Evolutionary conservation across 1,140 invertebrate genomes (phyloP), one percentile per base, ranked within the genome.

Genomic region (Stenopsyche tienmushanensis): DNA sequence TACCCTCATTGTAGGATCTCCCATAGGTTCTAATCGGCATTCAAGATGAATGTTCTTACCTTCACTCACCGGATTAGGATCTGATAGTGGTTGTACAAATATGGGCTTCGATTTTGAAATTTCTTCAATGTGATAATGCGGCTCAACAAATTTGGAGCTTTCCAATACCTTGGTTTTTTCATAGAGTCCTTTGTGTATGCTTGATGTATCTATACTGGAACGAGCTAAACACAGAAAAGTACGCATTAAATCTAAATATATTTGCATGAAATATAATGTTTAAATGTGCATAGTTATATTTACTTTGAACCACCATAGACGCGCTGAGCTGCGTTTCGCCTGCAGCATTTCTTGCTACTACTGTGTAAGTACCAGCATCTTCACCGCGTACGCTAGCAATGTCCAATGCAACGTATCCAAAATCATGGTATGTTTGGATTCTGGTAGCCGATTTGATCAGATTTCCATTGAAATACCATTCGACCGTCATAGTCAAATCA

Each of bases 321-420:
- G 91, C 86, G 66, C 87, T 88, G 1, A 91, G 75, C 73, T 90
- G 87, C 55, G 90, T 92, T 83, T 94, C 90, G 69, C 94, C 93
- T 60, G 91, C 77, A 67, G 89, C 86, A 76, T 96, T 96, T 73
- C 88, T 87, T n/a, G 93, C 93, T 29, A 94, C 87, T 26, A 95
- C 91, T 0, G 91, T 92, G 73, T 96, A 95, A 3, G 88, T 87
- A 39, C 93, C 93, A 71, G 89, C 85, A 78, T 96, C 93, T 75
- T 94, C 90, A 24, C 87, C 83, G 34, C 91, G 82, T 7, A 96
- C 93, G 76, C 90, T 92, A 58, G 93, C 81, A 71, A 98, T 96
- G 73, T 98, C 95, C 65, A 98, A 84, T 44, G 94, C 90, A 5
- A 97, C 94, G 73, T 96, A 97, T 62, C 95, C 94, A 79, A 97